Evolutionary conservation across 53 echinoderm and acorn worm genomes (phyloP).

Genomic region (Paracentrotus lividus): DNA sequence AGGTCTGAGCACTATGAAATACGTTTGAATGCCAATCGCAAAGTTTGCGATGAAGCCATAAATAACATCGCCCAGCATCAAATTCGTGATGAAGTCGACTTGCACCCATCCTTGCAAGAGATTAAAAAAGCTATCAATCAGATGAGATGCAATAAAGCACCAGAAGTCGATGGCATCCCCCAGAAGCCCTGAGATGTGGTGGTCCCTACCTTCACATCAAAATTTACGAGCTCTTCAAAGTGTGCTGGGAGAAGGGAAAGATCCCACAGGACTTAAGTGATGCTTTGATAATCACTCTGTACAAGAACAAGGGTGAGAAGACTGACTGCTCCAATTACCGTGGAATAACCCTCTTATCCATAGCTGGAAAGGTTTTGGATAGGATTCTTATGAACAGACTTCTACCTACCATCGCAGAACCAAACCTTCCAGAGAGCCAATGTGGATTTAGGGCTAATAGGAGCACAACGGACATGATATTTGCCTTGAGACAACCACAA

Average conservation of each 20-base stretch:
- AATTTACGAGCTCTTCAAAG: slow-evolving; percentile 53
- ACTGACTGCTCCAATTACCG: slow-evolving; percentile 73
- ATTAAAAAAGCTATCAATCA: slow-evolving; percentile 55
- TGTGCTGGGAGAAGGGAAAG: slow-evolving; percentile 68
- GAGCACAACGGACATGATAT: slow-evolving; percentile 72
- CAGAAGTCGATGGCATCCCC: slow-evolving; percentile 75
- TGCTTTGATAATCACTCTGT: slow-evolving; percentile 63
- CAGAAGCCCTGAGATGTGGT: slow-evolving; percentile 65
- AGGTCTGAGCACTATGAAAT: slow-evolving; percentile 70
- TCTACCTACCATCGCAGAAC: slow-evolving; percentile 55
- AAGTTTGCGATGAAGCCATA: slow-evolving; percentile 8
- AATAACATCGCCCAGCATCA: slow-evolving; percentile 54
- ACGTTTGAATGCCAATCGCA: slow-evolving; percentile 60
- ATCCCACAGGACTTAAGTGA: slow-evolving; percentile 66
- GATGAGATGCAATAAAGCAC: slow-evolving; percentile 69
- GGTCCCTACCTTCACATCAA: slow-evolving; percentile 4
- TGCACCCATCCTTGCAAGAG: slow-evolving; percentile 56
- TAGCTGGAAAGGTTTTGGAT: slow-evolving; percentile 63
- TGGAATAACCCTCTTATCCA: slow-evolving; percentile 70
- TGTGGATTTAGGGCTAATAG: slow-evolving; percentile 75
- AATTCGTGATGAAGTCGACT: slow-evolving; percentile 60
- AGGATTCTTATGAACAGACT: slow-evolving; percentile 66
- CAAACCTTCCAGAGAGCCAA: slow-evolving; percentile 72
- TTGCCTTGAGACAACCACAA: slow-evolving; percentile 70
- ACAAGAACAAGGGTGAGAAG: slow-evolving; percentile 69